These are phyloP conservation scores for Entomobrya multifasciata DNA, from an alignment of 2,888 invertebrate genomes.

Conservation along the genomic window DNA sequence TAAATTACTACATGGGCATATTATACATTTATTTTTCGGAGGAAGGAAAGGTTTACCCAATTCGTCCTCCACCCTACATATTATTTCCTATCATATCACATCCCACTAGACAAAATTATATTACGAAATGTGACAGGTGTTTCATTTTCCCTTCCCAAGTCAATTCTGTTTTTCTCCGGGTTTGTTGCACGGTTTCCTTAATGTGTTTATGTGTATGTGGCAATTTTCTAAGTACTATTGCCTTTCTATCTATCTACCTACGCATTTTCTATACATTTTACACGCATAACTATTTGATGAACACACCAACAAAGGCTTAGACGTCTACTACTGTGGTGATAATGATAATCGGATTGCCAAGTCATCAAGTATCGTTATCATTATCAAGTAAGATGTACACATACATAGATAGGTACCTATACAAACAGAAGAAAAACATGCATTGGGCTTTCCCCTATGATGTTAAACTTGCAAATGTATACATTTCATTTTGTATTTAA, in stretches of 20 bases:
- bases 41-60: background rate
- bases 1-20: conserved; percentile 48
- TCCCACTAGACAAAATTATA: conserved; percentile 9
- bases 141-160: conserved; percentile 70
- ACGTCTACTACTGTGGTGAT: background rate
- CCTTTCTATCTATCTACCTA: background rate
- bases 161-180: conserved; percentile 20
- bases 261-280: background rate
- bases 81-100: too few species aligned
- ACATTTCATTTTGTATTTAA: too few species aligned
- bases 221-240: background rate
- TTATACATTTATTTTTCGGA: conserved; percentile 6
- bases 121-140: conserved; percentile 73
- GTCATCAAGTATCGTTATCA: too few species aligned
- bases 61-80: background rate
- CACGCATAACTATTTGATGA: conserved; percentile 18
- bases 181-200: too few species aligned
- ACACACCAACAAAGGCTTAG: background rate
- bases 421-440: too few species aligned
- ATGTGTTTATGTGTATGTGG: background rate
- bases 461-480: too few species aligned
- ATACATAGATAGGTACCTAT: too few species aligned
- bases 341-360: background rate
- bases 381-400: too few species aligned
- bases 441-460: too few species aligned